Evolutionary conservation across 2,797 vertebrate genomes (phyloP).

Genomic region (Arnoldichthys spilopterus): DNA sequence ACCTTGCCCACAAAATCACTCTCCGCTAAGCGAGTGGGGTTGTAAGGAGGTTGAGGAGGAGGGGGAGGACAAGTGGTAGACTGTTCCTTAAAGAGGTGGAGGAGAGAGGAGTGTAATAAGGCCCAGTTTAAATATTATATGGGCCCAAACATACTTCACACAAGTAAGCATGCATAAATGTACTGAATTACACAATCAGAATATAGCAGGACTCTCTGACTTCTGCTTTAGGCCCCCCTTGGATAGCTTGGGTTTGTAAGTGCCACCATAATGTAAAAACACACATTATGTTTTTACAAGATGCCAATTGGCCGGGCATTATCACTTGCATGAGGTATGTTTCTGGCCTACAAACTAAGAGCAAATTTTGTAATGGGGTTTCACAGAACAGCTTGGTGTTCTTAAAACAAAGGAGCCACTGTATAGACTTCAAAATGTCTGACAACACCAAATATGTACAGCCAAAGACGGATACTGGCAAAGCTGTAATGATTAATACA

Average conservation of each 20-base stretch:
- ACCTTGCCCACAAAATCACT: constrained; percentile 52
- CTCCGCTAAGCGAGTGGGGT: constrained; percentile 57
- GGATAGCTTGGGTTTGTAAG: neutral
- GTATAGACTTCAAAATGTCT: constrained; percentile 2
- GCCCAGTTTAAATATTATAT: neutral
- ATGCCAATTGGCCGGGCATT: no score
- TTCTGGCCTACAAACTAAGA: no score
- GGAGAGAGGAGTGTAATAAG: constrained; percentile 26
- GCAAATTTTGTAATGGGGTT: no score
- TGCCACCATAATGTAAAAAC: neutral
- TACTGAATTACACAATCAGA: no score
- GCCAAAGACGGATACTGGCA: constrained; percentile 2
- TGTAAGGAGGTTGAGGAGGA: constrained; percentile 36
- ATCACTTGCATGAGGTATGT: no score
- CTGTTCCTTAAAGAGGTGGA: constrained; percentile 32
- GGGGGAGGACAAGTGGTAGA: constrained; percentile 25
- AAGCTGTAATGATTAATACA: neutral
- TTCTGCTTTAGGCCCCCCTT: neutral
- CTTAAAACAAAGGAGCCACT: neutral
- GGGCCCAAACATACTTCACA: neutral
- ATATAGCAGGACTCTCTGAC: neutral
- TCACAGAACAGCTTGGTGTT: neutral
- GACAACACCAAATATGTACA: constrained; percentile 26
- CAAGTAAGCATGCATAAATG: neutral
- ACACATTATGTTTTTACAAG: no score